Evolutionary conservation across 1,140 invertebrate genomes (phyloP), one percentile per base, ranked within the genome.

Genomic region (Pogonomyrmex barbatus): DNA sequence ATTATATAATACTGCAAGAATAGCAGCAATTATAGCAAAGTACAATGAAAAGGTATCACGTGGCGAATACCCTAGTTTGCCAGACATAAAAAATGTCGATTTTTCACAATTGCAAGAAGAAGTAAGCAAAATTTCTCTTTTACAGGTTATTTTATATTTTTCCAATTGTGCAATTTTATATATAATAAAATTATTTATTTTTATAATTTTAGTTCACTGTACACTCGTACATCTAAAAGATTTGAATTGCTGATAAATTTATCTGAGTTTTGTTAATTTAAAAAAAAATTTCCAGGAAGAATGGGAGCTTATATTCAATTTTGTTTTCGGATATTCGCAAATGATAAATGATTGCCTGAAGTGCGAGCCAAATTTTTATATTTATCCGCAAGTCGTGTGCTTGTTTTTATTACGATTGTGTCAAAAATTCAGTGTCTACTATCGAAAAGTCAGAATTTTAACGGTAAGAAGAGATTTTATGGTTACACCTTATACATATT

Each of bases 1-100:
- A 54, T 94, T 97, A n/a, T 97, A 97, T 91, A 97, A 97, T 90
- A 96, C 96, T 91, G 97, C 96, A 0, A 95, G 97, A 78, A 91
- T 97, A 86, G 94, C 96, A 85, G 95, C 96, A 2, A 95, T 97
- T 79, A 93, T 97, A 58, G 94, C 95, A 76, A 96, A 96, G 81
- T 97, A 96, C 92, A 92, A 96, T 58, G 91, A 95, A 2, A 95
- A 95, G 90, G 95, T 96, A 8, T 83, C 86, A 2, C 90, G 91
- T 12, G 95, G 95, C 6, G 91, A 94, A 2, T 97, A 97, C 93
- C 96, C 96, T 50, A 67, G 92, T 36, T 90, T 97, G 81, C 95
- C 96, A 14, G 82, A 95, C 3, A 87, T 97, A 1, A 91, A 96
- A 17, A 88, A 96, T 62, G 93, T 96, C 45, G 96, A 97, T 94